Evolutionary conservation across 2,888 invertebrate genomes (phyloP).

Genomic region (Hartigia nigra): DNA sequence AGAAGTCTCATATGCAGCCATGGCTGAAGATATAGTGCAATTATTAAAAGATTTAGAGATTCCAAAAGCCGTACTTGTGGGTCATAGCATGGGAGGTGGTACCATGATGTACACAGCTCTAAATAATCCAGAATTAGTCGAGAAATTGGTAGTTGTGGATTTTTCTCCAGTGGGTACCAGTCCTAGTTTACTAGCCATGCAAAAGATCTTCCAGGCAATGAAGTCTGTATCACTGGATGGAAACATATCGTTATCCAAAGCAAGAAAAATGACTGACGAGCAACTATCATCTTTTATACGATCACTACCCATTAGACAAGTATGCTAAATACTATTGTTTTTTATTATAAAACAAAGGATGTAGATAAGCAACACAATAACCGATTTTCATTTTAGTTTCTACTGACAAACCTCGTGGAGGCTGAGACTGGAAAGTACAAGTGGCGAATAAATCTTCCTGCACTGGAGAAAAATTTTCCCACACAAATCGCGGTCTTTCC

Average conservation of each 20-base stretch:
- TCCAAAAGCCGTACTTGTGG: conserved; percentile 77
- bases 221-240: conserved; percentile 71
- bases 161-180: conserved; percentile 76
- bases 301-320: conserved; percentile 70
- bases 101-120: conserved; percentile 88
- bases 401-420: conserved; percentile 87
- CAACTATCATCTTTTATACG: conserved; percentile 72
- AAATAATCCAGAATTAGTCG: conserved; percentile 73
- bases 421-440: conserved; percentile 72
- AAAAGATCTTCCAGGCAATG: conserved; percentile 77
- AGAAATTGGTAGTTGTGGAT: conserved; percentile 78
- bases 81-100: conserved; percentile 97
- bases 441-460: conserved; percentile 86
- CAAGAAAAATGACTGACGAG: conserved; percentile 75
- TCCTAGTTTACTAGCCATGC: conserved; percentile 73
- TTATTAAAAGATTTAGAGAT: conserved; percentile 75
- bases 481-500: conserved; percentile 77
- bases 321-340: conserved; percentile 25
- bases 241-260: conserved; percentile 76
- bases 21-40: conserved; percentile 79
- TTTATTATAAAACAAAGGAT: background rate
- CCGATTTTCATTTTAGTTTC: conserved; percentile 70
- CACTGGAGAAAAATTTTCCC: conserved; percentile 75
- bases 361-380: background rate
- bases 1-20: conserved; percentile 78